Conservation (phyloP, 1,140 invertebrate species). For the Solenopsis fugax region DNA sequence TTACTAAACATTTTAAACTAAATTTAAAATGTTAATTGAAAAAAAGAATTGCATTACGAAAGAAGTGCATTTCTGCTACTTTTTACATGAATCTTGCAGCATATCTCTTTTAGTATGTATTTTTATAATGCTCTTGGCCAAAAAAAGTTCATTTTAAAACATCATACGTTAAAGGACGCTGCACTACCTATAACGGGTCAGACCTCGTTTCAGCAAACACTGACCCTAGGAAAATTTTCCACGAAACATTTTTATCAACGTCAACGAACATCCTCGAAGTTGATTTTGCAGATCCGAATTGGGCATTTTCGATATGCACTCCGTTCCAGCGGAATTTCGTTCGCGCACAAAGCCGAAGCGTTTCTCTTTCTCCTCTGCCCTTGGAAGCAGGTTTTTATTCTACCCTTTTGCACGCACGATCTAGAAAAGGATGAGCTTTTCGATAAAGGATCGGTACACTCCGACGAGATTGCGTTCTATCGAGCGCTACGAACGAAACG, state of each 20-base stretch:
- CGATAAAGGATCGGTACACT: slow-evolving; percentile 66
- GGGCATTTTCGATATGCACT: slow-evolving; percentile 39
- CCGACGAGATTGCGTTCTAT: slow-evolving; percentile 48
- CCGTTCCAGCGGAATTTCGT: slow-evolving; percentile 49
- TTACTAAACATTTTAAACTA: no score
- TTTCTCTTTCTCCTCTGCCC: neutral
- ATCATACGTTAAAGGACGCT: neutral
- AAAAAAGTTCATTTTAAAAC: slow-evolving; percentile 25
- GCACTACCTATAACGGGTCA: neutral
- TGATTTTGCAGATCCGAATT: slow-evolving; percentile 66
- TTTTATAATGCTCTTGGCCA: slow-evolving; percentile 4
- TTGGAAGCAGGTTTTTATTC: slow-evolving; percentile 60
- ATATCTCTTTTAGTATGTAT: neutral
- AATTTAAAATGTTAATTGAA: neutral
- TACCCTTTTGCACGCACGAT: slow-evolving; percentile 57
- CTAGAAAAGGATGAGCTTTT: slow-evolving; percentile 55
- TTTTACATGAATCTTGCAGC: neutral
- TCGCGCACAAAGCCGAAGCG: slow-evolving; percentile 40
- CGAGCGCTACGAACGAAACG: slow-evolving; percentile 32
- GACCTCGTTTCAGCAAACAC: neutral
- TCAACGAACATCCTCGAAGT: slow-evolving; percentile 55
- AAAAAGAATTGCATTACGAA: neutral
- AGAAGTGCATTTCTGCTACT: neutral
- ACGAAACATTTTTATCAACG: slow-evolving; percentile 39
- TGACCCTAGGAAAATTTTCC: neutral